Evolutionary conservation across 2,888 invertebrate genomes (phyloP), one percentile per base, ranked within the genome.

Genomic region (Eristalis intricaria): DNA sequence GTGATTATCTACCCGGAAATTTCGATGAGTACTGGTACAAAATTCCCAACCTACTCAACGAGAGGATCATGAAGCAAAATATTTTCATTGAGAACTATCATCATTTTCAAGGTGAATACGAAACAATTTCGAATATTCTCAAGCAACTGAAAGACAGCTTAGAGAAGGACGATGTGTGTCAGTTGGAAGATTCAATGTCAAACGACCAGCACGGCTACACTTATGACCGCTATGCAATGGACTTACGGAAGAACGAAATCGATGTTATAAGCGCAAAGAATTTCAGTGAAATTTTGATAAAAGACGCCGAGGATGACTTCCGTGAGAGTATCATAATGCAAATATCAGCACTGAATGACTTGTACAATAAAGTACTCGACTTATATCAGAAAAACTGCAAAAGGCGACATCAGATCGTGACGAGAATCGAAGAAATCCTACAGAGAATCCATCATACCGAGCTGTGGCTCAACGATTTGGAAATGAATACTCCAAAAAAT

Each of bases 401-500:
- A 56, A 91, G 91, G 76, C 90, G 92, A 4, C 89, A 91, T 50
- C 90, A 91, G 3, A 89, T 92, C 3, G 90, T 91, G 2, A 87
- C 90, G 0, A 91, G 92, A 89, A 91, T 91, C 0, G 91, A 92
- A 43, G 90, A 91, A 50, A 90, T 93, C 2, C 90, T 92, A 19
- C 89, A 91, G 76, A 89, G 91, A 26, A 89, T 93, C 1, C 89
- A 90, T 83, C 88, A 91, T 64, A 93, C 92, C 5, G 94, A 94
- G 66, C 92, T 93, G 19, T 97, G 96, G 96, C 93, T 97, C 32
- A 93, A 94, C 50, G 93, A 93, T 50, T 91, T 96, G 13, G 95
- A 96, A 90, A 93, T 93, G 60, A 95, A 95, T 89, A 94, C 96
- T 89, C 95, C 96, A 1, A 91, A 92, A 32, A 95, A 94, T 65